These are phyloP conservation scores for Tridacna gigas DNA, from an alignment of 2,888 invertebrate species.

Conservation along the genomic window DNA sequence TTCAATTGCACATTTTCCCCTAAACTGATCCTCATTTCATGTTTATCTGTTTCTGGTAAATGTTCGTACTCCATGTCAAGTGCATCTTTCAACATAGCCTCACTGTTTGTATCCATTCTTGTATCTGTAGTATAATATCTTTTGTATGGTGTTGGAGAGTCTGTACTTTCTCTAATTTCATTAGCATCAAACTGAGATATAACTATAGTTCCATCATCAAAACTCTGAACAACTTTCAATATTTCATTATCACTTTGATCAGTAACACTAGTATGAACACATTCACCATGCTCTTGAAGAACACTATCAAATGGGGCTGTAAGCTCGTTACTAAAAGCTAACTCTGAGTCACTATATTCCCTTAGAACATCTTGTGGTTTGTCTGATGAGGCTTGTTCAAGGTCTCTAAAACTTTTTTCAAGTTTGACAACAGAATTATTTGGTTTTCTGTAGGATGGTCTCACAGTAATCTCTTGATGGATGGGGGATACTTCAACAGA, in stretches of 20 bases:
- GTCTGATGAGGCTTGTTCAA: slow-evolving; percentile 41
- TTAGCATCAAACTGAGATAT: slow-evolving; percentile 51
- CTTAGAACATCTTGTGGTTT: slow-evolving; percentile 20
- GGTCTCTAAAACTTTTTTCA: slow-evolving; percentile 41
- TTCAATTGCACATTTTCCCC: slow-evolving; percentile 29
- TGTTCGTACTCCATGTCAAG: slow-evolving; percentile 63
- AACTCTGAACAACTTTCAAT: slow-evolving; percentile 46
- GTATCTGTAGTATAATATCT: neutral
- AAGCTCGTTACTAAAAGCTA: slow-evolving; percentile 56
- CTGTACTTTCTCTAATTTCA: slow-evolving; percentile 33
- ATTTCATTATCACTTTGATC: slow-evolving; percentile 38
- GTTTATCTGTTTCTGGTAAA: slow-evolving; percentile 47
- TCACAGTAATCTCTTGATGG: slow-evolving; percentile 39
- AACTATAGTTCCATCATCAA: slow-evolving; percentile 40
- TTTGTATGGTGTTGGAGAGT: neutral
- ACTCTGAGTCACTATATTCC: slow-evolving; percentile 37
- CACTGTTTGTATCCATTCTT: slow-evolving; percentile 63
- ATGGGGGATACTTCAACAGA: slow-evolving; percentile 38
- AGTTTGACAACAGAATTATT: slow-evolving; percentile 26
- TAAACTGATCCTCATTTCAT: slow-evolving; percentile 43
- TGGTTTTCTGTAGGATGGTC: slow-evolving; percentile 13
- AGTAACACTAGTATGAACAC: slow-evolving; percentile 31
- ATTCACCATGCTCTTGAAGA: slow-evolving; percentile 50
- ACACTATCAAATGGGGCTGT: slow-evolving; percentile 62
- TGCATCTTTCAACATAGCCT: slow-evolving; percentile 63